phyloP scores from a whole-genome alignment of 2,888 invertebrate species.

The Diplazon laetatorius region DNA sequence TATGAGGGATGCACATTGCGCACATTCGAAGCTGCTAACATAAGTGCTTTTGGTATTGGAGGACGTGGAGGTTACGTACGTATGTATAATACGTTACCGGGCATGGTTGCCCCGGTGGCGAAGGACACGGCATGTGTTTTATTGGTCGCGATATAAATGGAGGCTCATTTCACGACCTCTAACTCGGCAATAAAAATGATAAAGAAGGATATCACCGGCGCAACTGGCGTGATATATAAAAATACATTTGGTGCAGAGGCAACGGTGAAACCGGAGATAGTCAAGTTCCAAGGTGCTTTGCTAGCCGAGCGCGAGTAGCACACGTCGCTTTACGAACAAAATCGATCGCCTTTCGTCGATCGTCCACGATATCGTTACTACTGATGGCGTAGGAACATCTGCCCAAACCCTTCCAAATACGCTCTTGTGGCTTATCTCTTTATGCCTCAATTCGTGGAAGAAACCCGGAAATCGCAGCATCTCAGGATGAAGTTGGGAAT shows the following conservation, averaged over 20 bases:
- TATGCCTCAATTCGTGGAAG: conserved; percentile 51
- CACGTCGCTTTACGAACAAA: conserved; percentile 44
- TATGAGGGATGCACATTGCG: conserved; percentile 37
- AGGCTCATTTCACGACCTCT: conserved; percentile 77
- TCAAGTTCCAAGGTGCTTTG: conserved; percentile 48
- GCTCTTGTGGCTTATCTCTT: conserved; percentile 49
- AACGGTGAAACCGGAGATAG: conserved; percentile 28
- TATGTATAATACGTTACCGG: conserved; percentile 13
- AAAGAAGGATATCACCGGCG: conserved; percentile 78
- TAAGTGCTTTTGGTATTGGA: conserved; percentile 47
- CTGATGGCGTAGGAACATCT: conserved; percentile 48
- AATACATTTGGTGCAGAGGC: conserved; percentile 75
- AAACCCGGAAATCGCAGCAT: conserved; percentile 29
- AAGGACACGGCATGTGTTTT: conserved; percentile 76
- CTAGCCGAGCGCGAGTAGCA: conserved; percentile 52
- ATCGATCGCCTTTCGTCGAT: conserved; percentile 65
- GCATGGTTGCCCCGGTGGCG: conserved; percentile 35
- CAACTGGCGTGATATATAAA: conserved; percentile 74
- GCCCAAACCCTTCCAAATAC: conserved; percentile 10
- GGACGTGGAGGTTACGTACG: conserved; percentile 12
- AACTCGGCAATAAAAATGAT: conserved; percentile 80
- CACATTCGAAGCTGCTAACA: conserved; percentile 51
- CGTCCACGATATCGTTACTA: conserved; percentile 62
- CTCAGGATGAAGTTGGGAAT: conserved; percentile 53
- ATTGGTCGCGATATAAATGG: conserved; percentile 78